Base-by-base conservation (phyloP, 2,888 invertebrate species). In the Scrobipalpa atriplicella region DNA sequence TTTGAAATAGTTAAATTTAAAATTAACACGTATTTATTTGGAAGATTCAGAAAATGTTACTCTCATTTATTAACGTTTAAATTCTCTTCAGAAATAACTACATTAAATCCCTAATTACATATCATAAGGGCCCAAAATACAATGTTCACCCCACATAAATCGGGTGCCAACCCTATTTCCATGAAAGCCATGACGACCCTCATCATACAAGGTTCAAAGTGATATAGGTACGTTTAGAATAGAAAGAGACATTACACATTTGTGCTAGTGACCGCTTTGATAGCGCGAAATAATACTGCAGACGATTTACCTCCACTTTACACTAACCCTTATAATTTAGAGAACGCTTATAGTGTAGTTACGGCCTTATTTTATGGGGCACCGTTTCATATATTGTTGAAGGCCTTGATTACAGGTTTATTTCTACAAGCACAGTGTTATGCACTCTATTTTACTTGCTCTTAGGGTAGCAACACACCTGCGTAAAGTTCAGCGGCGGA, bases 171-270 rank as follows among this genome's bases (percentile, higher is more conserved):
- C 58, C 58, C 58, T 58, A 19, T 29, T 2, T 11, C 36, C 43
- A 58, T 58, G 18, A 62, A 62, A 62, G 38, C 13, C 38, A 36
- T 52, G 65, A 58, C 56, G 60, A 65, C 66, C 66, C 66, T 66
- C 58, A 63, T 66, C 63, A 66, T 63, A 58, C 38, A 9, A 29
- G n/a, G 29, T 56, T 29, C 29, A 58, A 16, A 38, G 38, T 38
- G 16, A 29, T 29, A 29, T 58, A 58, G 58, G 58, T 29, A 29
- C 29, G 29, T 29, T 29, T 29, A 29, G 29, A 29, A 29, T 29
- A 29, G 21, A 19, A 56, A 13, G 19, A 21, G 54, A 21, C 21
- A 13, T n/a, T 21, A 21, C 54, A 56, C 54, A 21, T 21, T 56
- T 56, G 54, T 21, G 13, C 54, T 21, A 56, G 21, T 56, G 54